Percentiles rank a stretch among this genome's conserved stretches.
These are phyloP conservation scores for Brevimyrus niger DNA, from an alignment of 2,113 vertebrate genomes.

Conservation along the genomic window DNA sequence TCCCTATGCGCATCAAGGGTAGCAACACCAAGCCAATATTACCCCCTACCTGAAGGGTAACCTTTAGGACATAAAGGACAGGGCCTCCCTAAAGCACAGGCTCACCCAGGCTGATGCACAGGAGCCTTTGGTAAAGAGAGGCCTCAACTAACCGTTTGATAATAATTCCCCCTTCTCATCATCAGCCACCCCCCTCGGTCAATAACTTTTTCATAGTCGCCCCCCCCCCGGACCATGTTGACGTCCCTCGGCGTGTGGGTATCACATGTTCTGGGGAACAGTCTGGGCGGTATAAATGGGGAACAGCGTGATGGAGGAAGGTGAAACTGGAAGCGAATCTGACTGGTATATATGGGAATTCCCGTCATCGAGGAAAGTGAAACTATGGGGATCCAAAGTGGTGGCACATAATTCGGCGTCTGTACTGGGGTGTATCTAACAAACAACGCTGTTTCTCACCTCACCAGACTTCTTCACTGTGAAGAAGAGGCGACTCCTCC, in stretches of 20 bases:
- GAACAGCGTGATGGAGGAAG: background rate
- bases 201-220: too few species aligned
- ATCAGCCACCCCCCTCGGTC: too few species aligned
- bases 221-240: background rate
- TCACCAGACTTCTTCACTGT: conserved; percentile 60
- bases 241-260: background rate
- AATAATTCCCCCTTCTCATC: background rate
- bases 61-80: background rate
- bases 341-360: background rate
- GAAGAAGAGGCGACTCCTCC: conserved; percentile 51
- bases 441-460: background rate
- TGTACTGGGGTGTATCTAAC: background rate
- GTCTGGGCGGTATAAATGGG: background rate
- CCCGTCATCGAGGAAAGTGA: background rate
- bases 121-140: background rate
- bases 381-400: background rate
- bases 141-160: background rate
- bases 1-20: background rate
- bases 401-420: background rate
- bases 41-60: background rate
- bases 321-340: background rate
- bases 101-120: background rate
- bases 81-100: background rate
- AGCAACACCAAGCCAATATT: background rate
- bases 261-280: background rate